These are phyloP conservation scores for Papilio dardanus DNA, from an alignment of 1,140 invertebrate genomes.

Conservation along the genomic window DNA sequence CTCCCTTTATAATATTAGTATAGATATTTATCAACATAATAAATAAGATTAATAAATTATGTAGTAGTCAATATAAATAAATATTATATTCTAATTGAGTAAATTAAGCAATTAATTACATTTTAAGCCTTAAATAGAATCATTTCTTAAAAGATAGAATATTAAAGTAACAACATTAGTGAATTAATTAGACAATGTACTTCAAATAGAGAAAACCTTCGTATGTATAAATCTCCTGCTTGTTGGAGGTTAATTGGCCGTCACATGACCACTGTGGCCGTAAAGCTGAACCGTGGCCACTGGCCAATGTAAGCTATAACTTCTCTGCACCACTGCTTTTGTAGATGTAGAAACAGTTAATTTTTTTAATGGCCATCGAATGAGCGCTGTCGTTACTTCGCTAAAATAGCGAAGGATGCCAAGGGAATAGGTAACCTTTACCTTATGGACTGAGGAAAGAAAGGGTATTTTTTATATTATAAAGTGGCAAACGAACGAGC, in stretches of 20 bases:
- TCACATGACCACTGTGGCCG: conserved; percentile 53
- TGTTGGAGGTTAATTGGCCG: conserved; percentile 70
- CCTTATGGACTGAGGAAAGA: no score
- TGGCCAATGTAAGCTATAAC: conserved; percentile 44
- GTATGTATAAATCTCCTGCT: conserved; percentile 57
- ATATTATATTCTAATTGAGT: neutral
- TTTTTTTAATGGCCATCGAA: no score
- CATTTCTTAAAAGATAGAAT: neutral
- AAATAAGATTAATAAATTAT: neutral
- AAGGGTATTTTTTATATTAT: no score
- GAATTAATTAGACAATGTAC: neutral
- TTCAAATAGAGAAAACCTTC: conserved; percentile 11
- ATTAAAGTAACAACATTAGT: conserved; percentile 32
- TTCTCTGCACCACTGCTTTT: conserved; percentile 36
- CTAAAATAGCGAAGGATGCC: neutral
- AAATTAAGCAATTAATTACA: neutral
- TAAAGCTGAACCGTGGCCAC: conserved; percentile 66
- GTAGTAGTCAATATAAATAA: neutral
- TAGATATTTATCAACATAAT: no score
- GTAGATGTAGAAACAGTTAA: conserved; percentile 29
- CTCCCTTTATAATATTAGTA: no score
- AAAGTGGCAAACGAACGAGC: no score
- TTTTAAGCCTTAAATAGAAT: neutral
- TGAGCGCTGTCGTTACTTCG: no score
- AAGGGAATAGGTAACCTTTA: no score